A percentile compares a stretch with the other conserved stretches of the same genome.
Conservation (phyloP, 2,113 vertebrate species). For the Anseranas semipalmata region DNA sequence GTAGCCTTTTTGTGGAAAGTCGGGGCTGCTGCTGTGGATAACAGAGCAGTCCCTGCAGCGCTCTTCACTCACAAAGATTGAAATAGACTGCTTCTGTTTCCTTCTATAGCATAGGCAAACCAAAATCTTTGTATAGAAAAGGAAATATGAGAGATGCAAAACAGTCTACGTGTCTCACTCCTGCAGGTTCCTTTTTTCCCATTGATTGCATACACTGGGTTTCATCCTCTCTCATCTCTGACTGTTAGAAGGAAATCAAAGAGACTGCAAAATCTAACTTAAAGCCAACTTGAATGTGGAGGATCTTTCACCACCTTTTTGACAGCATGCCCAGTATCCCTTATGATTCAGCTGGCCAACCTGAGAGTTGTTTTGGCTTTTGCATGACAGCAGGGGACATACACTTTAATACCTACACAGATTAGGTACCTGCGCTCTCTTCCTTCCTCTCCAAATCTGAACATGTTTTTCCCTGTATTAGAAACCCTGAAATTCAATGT, state of each 20-base stretch:
- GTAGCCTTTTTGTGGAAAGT: conserved; percentile 23
- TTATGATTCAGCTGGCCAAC: background rate
- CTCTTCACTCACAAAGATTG: conserved; percentile 33
- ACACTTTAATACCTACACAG: background rate
- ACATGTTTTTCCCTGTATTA: background rate
- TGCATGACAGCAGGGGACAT: background rate
- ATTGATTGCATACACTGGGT: background rate
- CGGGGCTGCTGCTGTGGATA: conserved; percentile 33
- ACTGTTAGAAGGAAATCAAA: conserved; percentile 14
- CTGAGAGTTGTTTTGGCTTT: background rate
- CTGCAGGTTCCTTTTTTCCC: background rate
- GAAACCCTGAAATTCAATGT: background rate
- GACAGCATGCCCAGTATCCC: background rate
- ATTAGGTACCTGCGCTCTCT: background rate
- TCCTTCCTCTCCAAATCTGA: background rate
- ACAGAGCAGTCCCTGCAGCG: conserved; percentile 40
- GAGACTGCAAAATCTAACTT: conserved; percentile 31
- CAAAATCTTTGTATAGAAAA: conserved; percentile 31
- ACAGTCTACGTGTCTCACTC: background rate
- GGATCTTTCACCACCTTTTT: background rate
- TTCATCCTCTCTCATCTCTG: background rate
- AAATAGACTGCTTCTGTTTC: conserved; percentile 61
- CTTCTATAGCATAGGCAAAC: conserved; percentile 41
- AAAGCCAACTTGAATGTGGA: background rate
- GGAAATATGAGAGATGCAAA: background rate